phyloP scores from a whole-genome alignment of 2,888 invertebrate genomes.

The Ornithoptera alexandrae region DNA sequence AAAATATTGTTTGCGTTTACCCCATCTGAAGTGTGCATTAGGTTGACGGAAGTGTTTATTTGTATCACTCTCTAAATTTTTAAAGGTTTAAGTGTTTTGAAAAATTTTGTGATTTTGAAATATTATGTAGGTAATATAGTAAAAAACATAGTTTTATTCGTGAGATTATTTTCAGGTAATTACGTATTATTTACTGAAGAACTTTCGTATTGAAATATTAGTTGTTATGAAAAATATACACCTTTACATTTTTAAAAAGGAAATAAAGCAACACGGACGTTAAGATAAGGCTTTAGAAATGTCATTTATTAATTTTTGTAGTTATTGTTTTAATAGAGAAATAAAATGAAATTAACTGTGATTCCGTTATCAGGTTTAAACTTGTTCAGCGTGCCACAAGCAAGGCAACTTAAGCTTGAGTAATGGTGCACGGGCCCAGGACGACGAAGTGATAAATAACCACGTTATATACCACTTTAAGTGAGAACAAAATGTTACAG shows the following conservation, averaged over 20 bases:
- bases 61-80: conserved; percentile 2
- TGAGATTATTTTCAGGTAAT: too few species aligned
- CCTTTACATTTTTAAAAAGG: too few species aligned
- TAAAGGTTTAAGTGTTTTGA: too few species aligned
- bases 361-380: conserved; percentile 27
- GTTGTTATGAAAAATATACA: too few species aligned
- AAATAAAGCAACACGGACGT: too few species aligned
- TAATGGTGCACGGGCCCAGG: conserved; percentile 24
- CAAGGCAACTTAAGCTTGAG: conserved; percentile 28
- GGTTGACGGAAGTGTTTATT: background rate
- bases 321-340: conserved; percentile 8
- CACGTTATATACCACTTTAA: conserved; percentile 21
- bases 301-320: background rate
- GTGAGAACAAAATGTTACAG: conserved; percentile 24
- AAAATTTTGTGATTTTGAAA: too few species aligned
- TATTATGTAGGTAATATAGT: too few species aligned
- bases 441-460: conserved; percentile 28
- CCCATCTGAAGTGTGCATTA: conserved; percentile 12
- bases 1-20: conserved; percentile 9
- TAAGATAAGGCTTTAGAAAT: too few species aligned
- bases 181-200: too few species aligned
- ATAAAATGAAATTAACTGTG: conserved; percentile 26
- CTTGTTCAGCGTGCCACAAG: conserved; percentile 17
- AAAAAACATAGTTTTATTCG: too few species aligned
- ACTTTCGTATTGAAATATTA: too few species aligned